These are phyloP conservation scores for Asbolus verrucosus DNA, from an alignment of 1,140 invertebrate genomes.

Conservation along the genomic window DNA sequence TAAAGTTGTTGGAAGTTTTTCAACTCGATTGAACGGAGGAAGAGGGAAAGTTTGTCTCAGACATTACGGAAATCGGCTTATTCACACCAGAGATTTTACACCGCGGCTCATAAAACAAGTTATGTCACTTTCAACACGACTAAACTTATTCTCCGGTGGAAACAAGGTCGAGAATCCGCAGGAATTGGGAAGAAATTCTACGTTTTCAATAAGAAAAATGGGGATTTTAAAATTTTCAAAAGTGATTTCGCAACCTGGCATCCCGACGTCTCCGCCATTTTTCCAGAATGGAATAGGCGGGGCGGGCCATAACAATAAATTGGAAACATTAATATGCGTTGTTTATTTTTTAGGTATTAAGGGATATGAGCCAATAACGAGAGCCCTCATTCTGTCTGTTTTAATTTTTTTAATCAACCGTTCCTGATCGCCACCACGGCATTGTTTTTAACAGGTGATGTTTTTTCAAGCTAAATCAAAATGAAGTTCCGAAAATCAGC, in stretches of 20 bases:
- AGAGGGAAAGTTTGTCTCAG: conserved; percentile 22
- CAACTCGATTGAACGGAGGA: conserved; percentile 28
- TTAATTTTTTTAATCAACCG: too few species aligned
- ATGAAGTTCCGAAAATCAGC: too few species aligned
- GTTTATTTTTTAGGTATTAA: too few species aligned
- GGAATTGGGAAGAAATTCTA: neutral
- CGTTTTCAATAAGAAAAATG: too few species aligned
- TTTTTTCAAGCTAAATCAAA: too few species aligned
- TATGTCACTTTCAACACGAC: conserved; percentile 16
- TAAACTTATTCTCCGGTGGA: neutral
- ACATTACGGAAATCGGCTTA: conserved; percentile 38
- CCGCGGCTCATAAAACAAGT: conserved; percentile 35
- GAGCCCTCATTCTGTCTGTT: too few species aligned
- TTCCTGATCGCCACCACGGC: too few species aligned
- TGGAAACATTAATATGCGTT: too few species aligned
- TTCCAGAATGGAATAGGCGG: conserved; percentile 7
- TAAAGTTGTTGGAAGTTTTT: conserved; percentile 34
- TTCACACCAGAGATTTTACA: conserved; percentile 32
- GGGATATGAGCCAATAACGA: neutral
- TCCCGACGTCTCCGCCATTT: conserved; percentile 31
- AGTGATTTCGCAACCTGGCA: conserved; percentile 6
- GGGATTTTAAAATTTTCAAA: conserved; percentile 20
- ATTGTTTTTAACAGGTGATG: too few species aligned
- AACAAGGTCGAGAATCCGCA: conserved; percentile 13
- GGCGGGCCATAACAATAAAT: too few species aligned